Percentiles rank a stretch among this genome's conserved stretches.
Conservation (phyloP, 2,888 invertebrate species). For the Nebria brevicollis region DNA sequence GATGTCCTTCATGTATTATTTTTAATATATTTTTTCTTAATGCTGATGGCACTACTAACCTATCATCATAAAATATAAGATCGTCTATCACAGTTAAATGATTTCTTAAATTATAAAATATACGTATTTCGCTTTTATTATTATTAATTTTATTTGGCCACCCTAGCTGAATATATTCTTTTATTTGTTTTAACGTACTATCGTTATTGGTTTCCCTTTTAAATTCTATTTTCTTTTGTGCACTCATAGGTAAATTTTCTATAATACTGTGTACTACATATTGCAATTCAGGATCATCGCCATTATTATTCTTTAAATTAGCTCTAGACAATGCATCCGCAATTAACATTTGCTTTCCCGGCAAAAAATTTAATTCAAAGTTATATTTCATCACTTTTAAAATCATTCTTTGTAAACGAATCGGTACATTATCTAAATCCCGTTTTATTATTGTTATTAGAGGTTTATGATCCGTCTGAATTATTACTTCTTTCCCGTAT, state of each 20-base stretch:
- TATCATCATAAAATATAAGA: neutral
- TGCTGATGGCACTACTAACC: no score
- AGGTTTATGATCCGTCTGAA: conserved; percentile 38
- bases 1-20: conserved; percentile 38
- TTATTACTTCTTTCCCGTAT: conserved; percentile 13
- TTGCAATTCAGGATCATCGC: conserved; percentile 33
- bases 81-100: conserved; percentile 28
- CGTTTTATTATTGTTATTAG: conserved; percentile 29
- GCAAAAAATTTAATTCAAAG: conserved; percentile 50
- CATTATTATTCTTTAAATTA: conserved; percentile 20
- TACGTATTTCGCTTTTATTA: conserved; percentile 19
- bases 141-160: conserved; percentile 34
- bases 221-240: conserved; percentile 27
- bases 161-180: conserved; percentile 26
- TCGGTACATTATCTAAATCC: conserved; percentile 19
- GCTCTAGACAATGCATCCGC: conserved; percentile 46
- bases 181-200: conserved; percentile 31
- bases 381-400: conserved; percentile 50
- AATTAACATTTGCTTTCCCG: conserved; percentile 50
- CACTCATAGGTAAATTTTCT: neutral
- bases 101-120: conserved; percentile 38
- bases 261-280: conserved; percentile 27
- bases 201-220: conserved; percentile 26
- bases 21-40: conserved; percentile 5
- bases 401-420: conserved; percentile 48